Percentiles rank a stretch among this genome's conserved stretches.
phyloP scores from a whole-genome alignment of 2,113 vertebrate species.

The Rhinopomastus cyanomelas region DNA sequence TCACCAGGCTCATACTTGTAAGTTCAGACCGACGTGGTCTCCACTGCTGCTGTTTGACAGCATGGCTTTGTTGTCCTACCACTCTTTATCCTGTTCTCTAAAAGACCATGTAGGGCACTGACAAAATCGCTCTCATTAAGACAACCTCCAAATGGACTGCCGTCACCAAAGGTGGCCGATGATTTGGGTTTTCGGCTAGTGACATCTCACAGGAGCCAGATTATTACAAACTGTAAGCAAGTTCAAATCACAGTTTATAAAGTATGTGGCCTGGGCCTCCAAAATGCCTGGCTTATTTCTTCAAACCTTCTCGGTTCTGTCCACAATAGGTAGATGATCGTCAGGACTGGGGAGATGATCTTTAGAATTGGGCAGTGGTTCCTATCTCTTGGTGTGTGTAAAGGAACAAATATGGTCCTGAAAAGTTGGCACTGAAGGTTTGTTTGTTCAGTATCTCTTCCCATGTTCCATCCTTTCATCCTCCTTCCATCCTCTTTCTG shows the following conservation, averaged over 20 bases:
- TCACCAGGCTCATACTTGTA: slow-evolving; percentile 31
- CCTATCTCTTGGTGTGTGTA: background rate
- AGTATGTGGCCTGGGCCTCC: background rate
- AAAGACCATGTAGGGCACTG: background rate
- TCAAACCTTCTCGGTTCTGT: background rate
- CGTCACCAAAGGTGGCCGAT: background rate
- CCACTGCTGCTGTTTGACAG: slow-evolving; percentile 37
- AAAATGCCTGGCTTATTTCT: background rate
- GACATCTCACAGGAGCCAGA: background rate
- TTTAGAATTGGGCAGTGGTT: background rate
- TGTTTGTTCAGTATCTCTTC: background rate
- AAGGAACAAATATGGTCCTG: background rate
- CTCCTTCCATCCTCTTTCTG: too few relatives aligned
- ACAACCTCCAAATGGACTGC: background rate
- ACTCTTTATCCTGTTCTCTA: slow-evolving; percentile 5
- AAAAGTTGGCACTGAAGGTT: background rate
- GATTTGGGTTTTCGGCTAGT: background rate
- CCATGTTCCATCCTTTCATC: too few relatives aligned
- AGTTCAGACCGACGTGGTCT: slow-evolving; percentile 47
- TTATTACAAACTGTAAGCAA: background rate
- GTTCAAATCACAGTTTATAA: background rate
- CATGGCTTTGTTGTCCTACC: slow-evolving; percentile 30
- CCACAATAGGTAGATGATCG: background rate
- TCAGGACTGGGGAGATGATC: background rate
- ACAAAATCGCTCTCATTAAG: slow-evolving; percentile 17